Evolutionary conservation across 2,888 invertebrate genomes (phyloP), one percentile per base, ranked within the genome.

Genomic region (Acanthopleura granulata): DNA sequence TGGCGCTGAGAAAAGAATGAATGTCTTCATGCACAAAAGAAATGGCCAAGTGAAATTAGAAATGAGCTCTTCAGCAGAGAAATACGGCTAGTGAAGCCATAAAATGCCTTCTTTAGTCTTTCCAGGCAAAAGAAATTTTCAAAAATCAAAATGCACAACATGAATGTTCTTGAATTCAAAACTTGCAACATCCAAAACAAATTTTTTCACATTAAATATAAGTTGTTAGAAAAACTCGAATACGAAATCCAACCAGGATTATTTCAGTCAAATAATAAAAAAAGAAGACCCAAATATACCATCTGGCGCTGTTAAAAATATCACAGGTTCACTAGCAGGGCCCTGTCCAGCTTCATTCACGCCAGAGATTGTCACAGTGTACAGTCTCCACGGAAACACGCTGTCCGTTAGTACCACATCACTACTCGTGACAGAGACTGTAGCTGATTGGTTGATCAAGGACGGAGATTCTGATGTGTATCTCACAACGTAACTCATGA

Each of bases 291-390:
- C 40, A 40, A 40, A 74, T 78, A 50, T 71, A 87, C 87, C 83
- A 73, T 80, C 69, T 51, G 86, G 82, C 15, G 78, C 62, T n/a
- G 86, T 87, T 62, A 77, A 77, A 14, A 81, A 78, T 49, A 62
- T 62, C 12, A 80, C 74, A 40, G 77, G 71, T 30, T 77, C 74
- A 78, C 83, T 83, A 3, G 75, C 49, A 6, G 81, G 80, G 12
- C 87, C 81, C 11, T 74, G 30, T 15, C 86, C 87, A 72, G 79
- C 83, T 16, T 80, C 79, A 80, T 86, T 87, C 74, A 83, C 84
- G 40, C 83, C 81, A 62, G 77, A 77, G 49, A 87, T 73, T 49
- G 77, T 76, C 18, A 87, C 76, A 74, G 79, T 77, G 75, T 85
- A 86, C 77, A 77, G 76, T 70, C 79, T 85, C 84, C 85, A 86